These are phyloP conservation scores for Sesia apiformis DNA, from an alignment of 2,888 invertebrate genomes.

Conservation along the genomic window DNA sequence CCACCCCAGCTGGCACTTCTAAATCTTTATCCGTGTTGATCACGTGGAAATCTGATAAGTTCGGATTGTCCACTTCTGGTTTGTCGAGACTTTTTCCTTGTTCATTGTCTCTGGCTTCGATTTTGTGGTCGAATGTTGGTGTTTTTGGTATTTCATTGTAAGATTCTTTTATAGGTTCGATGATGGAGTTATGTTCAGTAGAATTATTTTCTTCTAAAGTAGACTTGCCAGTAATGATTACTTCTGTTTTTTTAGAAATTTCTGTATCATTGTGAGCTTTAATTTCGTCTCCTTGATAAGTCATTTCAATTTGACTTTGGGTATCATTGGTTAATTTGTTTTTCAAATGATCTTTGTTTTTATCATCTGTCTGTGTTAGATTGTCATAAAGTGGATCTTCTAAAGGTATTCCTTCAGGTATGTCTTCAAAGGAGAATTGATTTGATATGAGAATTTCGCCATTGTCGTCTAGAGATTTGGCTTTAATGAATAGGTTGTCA, in stretches of 20 bases:
- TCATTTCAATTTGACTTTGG: background rate
- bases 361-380: conserved; percentile 20
- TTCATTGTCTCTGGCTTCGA: background rate
- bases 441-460: conserved; percentile 48
- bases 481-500: conserved; percentile 51
- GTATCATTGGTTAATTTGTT: background rate
- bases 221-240: background rate
- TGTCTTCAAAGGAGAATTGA: conserved; percentile 53
- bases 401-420: conserved; percentile 55
- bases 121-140: background rate
- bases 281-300: background rate
- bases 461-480: conserved; percentile 34
- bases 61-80: conserved; percentile 32
- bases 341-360: conserved; percentile 8
- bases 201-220: background rate
- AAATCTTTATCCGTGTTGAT: conserved; percentile 61
- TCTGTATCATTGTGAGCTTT: background rate
- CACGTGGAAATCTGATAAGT: conserved; percentile 46
- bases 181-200: background rate
- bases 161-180: background rate
- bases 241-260: conserved; percentile 5
- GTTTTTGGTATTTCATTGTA: conserved; percentile 2
- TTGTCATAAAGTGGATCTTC: conserved; percentile 58
- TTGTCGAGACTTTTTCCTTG: background rate
- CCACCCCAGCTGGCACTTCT: conserved; percentile 58